A percentile compares a stretch with the other conserved stretches of the same genome.
phyloP scores from a whole-genome alignment of 2,797 vertebrate genomes.

The Chrosomus eos region DNA sequence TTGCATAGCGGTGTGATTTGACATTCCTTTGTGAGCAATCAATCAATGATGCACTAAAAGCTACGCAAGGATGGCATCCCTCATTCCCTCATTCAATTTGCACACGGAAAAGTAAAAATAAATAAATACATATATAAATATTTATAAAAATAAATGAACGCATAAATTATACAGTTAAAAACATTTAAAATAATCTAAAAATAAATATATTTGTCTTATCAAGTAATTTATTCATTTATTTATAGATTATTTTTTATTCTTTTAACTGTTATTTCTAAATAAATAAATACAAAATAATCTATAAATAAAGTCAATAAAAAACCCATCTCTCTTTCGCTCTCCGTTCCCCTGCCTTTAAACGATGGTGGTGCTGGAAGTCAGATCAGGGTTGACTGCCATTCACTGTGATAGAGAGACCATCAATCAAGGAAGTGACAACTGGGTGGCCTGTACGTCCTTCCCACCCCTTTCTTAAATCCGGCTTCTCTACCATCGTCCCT shows the following conservation, averaged over 20 bases:
- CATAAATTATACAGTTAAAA: too few relatives aligned
- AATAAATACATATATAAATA: too few relatives aligned
- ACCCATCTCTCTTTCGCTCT: neutral
- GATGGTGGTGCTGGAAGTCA: conserved; percentile 26
- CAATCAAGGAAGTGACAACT: conserved; percentile 45
- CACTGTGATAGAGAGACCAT: conserved; percentile 46
- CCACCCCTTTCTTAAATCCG: neutral
- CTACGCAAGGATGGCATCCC: too few relatives aligned
- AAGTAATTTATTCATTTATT: neutral
- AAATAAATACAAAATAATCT: too few relatives aligned
- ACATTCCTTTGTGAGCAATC: neutral
- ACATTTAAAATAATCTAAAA: neutral
- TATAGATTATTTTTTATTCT: too few relatives aligned
- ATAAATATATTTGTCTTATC: too few relatives aligned
- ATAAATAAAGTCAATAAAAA: too few relatives aligned
- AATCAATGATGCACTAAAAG: neutral
- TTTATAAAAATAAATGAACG: too few relatives aligned
- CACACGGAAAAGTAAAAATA: too few relatives aligned
- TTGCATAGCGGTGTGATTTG: too few relatives aligned
- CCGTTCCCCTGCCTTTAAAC: conserved; percentile 16
- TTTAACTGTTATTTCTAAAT: too few relatives aligned
- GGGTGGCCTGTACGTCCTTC: conserved; percentile 26
- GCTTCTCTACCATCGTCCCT: neutral
- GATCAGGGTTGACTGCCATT: conserved; percentile 38
- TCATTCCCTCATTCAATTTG: too few relatives aligned